Evolutionary conservation across 2,113 vertebrate species (phyloP), one percentile per base, ranked within the genome.

Genomic region (Paramisgurnus dabryanus): DNA sequence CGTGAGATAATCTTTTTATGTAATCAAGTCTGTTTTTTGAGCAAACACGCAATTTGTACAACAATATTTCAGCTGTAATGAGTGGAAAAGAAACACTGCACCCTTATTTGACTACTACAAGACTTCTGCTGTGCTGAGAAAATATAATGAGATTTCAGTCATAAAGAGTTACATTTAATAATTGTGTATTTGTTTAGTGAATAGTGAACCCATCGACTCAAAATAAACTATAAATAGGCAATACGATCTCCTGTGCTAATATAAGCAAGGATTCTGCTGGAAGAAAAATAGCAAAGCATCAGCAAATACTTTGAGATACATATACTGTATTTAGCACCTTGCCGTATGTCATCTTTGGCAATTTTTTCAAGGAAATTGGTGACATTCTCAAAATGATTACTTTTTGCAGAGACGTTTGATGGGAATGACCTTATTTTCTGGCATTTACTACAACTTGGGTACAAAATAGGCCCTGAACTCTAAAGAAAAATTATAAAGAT

Each of bases 371-470:
- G 22, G 27, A 15, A 39, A 41, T 74, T 13, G n/a, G 39, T 61
- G 4, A 43, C 34, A 43, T 57, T 15, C 58, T n/a, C 85, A 85
- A 74, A 80, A 34, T 39, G 22, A 53, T 13, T 13, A 13, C 8
- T 45, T 45, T 45, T 53, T 13, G 50, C 15, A 1, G 12, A 15
- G 50, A 53, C 82, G 67, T 85, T 84, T 76, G 85, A 87, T 88
- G 1, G 1, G 22, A 22, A 84, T 90, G 90, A 92, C 91, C 90
- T 91, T 92, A 53, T 53, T 53, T 53, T 53, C 4, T 53, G 15
- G 50, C 50, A 13, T 53, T 53, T 53, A 13, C 4, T 13, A 53
- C 12, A 53, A 49, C 3, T 53, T 13, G 50, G 11, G 50, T 13
- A 53, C 12, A 15, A 15, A 53, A 15, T 13, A 1, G 47, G 50